Percentiles rank a stretch among this genome's conserved stretches.
phyloP scores from a whole-genome alignment of 2,113 vertebrate species.

The Gavialis gangeticus region DNA sequence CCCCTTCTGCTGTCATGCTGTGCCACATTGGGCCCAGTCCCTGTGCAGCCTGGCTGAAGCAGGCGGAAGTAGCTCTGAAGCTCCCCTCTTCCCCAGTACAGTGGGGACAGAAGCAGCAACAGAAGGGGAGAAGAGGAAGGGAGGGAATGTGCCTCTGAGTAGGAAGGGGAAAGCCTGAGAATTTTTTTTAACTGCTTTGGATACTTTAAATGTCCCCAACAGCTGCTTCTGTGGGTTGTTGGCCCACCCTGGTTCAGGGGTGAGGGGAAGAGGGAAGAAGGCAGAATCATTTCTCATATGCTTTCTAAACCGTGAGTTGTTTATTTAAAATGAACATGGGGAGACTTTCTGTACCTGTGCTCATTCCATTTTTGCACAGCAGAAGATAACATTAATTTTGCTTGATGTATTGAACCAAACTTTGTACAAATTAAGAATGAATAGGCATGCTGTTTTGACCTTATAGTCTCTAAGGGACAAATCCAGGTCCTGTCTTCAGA shows the following conservation, averaged over 20 bases:
- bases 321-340: neutral
- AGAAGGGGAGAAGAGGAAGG: neutral
- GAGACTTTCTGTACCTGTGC: neutral
- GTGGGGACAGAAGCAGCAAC: neutral
- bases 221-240: too few relatives aligned
- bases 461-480: neutral
- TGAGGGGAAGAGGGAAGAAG: too few relatives aligned
- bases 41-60: too few relatives aligned
- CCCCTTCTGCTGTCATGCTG: too few relatives aligned
- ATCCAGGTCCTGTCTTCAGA: neutral
- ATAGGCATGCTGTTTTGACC: neutral
- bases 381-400: neutral
- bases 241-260: too few relatives aligned
- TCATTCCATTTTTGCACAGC: neutral
- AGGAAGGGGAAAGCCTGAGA: too few relatives aligned
- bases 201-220: too few relatives aligned
- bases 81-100: too few relatives aligned
- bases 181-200: too few relatives aligned
- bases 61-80: too few relatives aligned
- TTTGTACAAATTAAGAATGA: neutral
- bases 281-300: constrained; percentile 1
- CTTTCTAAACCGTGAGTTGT: neutral
- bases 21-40: too few relatives aligned
- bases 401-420: neutral
- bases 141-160: neutral